A percentile compares a stretch with the other conserved stretches of the same genome.
These are phyloP conservation scores for Metopolophium dirhodum DNA, from an alignment of 1,140 invertebrate genomes.

Conservation along the genomic window DNA sequence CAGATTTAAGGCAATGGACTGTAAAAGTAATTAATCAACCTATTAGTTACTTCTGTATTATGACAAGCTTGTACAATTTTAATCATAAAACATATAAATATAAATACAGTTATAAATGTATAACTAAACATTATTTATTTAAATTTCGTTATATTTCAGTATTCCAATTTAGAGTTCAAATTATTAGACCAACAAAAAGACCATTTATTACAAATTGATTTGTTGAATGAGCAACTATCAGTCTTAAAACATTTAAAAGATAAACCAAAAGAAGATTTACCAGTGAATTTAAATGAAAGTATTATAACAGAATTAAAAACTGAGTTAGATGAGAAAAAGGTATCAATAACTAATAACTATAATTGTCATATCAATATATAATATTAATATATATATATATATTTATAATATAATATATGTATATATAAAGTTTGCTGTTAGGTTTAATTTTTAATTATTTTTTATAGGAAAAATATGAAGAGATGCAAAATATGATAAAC, in stretches of 20 bases:
- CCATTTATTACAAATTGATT: slow-evolving; percentile 25
- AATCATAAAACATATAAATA: background rate
- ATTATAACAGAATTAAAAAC: slow-evolving; percentile 51
- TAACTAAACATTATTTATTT: background rate
- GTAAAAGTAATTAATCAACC: slow-evolving; percentile 36
- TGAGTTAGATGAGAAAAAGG: slow-evolving; percentile 33
- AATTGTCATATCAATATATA: background rate
- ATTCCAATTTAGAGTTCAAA: slow-evolving; percentile 55
- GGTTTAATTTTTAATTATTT: background rate
- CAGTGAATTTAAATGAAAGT: slow-evolving; percentile 50
- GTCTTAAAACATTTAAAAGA: background rate
- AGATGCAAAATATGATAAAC: slow-evolving; percentile 45
- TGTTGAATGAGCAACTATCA: slow-evolving; percentile 19
- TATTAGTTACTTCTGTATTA: background rate
- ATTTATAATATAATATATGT: background rate
- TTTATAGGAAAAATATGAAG: slow-evolving; percentile 35
- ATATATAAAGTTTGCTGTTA: background rate
- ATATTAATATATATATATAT: background rate
- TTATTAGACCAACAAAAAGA: slow-evolving; percentile 46
- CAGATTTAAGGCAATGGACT: slow-evolving; percentile 50
- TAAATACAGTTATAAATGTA: background rate
- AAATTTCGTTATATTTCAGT: background rate
- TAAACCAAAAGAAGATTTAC: background rate
- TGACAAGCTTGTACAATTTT: background rate
- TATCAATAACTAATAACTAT: background rate